These are phyloP conservation scores for Aphis gossypii DNA, from an alignment of 1,140 invertebrate species.

Conservation along the genomic window DNA sequence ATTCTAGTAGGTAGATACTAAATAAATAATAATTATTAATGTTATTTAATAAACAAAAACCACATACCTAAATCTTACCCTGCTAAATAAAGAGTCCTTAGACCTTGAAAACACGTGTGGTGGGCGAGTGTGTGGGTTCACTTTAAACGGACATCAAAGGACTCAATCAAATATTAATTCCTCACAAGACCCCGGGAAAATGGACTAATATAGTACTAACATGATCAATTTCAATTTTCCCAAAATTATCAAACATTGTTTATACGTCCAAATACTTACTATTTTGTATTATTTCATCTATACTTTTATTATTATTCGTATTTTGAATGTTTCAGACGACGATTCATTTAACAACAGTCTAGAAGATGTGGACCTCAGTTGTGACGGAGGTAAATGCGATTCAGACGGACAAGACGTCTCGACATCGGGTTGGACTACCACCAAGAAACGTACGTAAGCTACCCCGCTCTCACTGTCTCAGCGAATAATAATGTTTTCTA, in stretches of 20 bases:
- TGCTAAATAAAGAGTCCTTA: not conserved
- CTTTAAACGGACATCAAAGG: not conserved
- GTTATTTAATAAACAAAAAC: too few species aligned
- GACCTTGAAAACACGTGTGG: not conserved
- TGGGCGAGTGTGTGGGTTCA: not conserved
- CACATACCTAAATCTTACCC: not conserved
- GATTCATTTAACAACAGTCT: not conserved
- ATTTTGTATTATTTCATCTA: not conserved
- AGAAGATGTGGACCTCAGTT: slow-evolving; percentile 37
- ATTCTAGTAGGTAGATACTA: too few species aligned
- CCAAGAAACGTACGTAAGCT: slow-evolving; percentile 44
- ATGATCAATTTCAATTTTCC: not conserved
- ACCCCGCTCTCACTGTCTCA: not conserved
- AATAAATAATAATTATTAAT: too few species aligned
- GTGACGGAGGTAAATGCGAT: slow-evolving; percentile 18
- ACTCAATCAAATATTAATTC: not conserved
- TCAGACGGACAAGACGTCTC: not conserved
- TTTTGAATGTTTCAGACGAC: not conserved
- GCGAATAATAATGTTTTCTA: not conserved
- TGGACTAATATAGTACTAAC: not conserved
- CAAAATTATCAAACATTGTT: not conserved
- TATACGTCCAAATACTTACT: not conserved
- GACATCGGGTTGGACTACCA: not conserved
- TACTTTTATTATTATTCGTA: not conserved
- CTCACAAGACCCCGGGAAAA: not conserved